phyloP scores from a whole-genome alignment of 2,888 invertebrate genomes.

The Ennomos quercinarius region DNA sequence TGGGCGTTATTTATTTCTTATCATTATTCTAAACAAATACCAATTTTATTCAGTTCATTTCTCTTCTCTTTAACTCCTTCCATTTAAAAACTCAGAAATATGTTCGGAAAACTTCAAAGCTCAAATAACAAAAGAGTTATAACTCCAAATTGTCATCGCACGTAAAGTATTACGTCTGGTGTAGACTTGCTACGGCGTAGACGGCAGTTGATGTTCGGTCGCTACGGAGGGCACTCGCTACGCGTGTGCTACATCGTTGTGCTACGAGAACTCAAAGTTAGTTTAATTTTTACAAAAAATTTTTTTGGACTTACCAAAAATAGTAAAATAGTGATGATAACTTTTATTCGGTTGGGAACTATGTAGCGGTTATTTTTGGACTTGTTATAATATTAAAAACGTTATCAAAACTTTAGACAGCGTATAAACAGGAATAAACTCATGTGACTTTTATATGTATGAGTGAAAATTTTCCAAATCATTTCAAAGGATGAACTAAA shows the following conservation, averaged over 20 bases:
- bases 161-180: slow-evolving; percentile 7
- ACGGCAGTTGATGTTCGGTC: slow-evolving; percentile 67
- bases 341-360: neutral
- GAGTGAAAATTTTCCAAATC: neutral
- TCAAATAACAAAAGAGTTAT: slow-evolving; percentile 14
- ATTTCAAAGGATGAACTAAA: neutral
- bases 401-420: too few relatives aligned
- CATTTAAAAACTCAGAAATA: neutral
- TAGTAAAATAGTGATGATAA: neutral
- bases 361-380: neutral
- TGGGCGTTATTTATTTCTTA: too few relatives aligned
- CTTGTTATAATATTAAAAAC: too few relatives aligned
- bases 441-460: slow-evolving; percentile 2
- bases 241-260: slow-evolving; percentile 46
- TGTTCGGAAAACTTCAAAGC: slow-evolving; percentile 3
- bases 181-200: slow-evolving; percentile 61
- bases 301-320: neutral
- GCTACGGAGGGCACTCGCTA: slow-evolving; percentile 65
- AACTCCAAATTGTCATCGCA: slow-evolving; percentile 10
- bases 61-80: too few relatives aligned
- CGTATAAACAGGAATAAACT: too few relatives aligned
- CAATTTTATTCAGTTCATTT: too few relatives aligned
- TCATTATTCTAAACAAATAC: too few relatives aligned
- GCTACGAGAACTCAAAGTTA: slow-evolving; percentile 40
- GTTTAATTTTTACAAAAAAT: slow-evolving; percentile 15